These are phyloP conservation scores for Eubasilissa regina DNA, from an alignment of 1,140 invertebrate genomes.

Conservation along the genomic window DNA sequence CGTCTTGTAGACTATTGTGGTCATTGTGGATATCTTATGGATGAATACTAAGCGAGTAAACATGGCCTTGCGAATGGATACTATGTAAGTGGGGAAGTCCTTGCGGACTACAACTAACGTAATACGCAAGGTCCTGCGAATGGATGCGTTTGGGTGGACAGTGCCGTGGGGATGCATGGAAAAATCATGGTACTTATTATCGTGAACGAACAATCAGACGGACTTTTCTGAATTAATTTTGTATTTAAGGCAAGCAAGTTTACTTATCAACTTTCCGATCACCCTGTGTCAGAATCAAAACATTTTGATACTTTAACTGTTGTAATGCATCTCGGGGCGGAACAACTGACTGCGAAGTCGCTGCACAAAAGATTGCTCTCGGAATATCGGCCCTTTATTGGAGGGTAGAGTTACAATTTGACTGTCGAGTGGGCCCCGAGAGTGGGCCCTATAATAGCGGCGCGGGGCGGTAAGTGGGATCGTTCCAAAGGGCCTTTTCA, in stretches of 20 bases:
- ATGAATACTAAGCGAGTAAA: no score
- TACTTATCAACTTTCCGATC: not conserved
- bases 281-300: constrained; percentile 35
- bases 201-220: no score
- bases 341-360: not conserved
- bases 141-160: no score
- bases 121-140: no score
- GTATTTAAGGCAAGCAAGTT: not conserved
- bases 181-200: no score
- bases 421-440: constrained; percentile 14
- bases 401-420: constrained; percentile 38
- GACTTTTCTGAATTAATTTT: no score
- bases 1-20: no score
- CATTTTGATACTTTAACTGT: constrained; percentile 44
- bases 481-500: constrained; percentile 20
- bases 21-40: no score
- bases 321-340: constrained; percentile 33
- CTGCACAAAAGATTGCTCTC: constrained; percentile 19
- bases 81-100: no score
- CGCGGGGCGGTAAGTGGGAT: constrained; percentile 29
- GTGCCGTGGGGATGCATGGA: no score
- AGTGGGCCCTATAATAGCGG: not conserved
- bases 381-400: constrained; percentile 19
- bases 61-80: no score
- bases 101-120: no score